Base-by-base conservation (phyloP, 2,888 invertebrate species). In the Hypomecis atomaria region DNA sequence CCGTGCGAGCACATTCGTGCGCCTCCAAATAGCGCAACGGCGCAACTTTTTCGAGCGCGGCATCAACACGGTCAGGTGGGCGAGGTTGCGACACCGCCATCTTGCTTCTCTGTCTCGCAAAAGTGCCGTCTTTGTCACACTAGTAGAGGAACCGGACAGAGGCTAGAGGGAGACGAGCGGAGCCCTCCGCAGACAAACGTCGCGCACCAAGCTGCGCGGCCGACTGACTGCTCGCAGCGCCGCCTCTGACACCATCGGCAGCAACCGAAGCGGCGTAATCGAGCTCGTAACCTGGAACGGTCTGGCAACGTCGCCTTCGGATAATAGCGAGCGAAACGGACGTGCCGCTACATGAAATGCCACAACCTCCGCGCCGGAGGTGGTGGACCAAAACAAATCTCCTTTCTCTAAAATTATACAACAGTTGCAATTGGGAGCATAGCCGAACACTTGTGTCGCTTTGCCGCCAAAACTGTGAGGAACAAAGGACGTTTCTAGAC, bases 11-110 rank as follows among this genome's bases (percentile, higher is more conserved):
- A 91, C 87, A 89, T 89, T 87, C 92, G 92, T 91, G 91, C 92
- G 90, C 87, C 88, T 89, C 88, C 90, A 90, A 90, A 90, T 91
- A 92, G 92, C 92, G 92, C 92, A 90, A 88, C 91, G 91, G 91
- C 92, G 92, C 91, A 92, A 91, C 91, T 92, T 92, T 91, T 91
- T 90, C 89, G 88, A 91, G 90, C 88, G 88, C 91, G 91, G 90
- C 92, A 86, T 92, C 92, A 92, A 91, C 92, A 92, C 91, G 89
- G 91, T 92, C 92, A 92, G 92, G 92, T 92, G 92, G 92, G 92
- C 90, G 92, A 92, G 90, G 92, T 92, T 92, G 92, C 92, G 92
- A 91, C 92, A 91, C 89, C 86, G 91, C 87, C 89, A 89, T 91
- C 77, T 75, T 72, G 79, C 78, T 71, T 90, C 89, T 84, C 87